Percentiles rank a stretch among this genome's conserved stretches.
These are phyloP conservation scores for Smithornis capensis DNA, from an alignment of 2,113 vertebrate species.

Conservation along the genomic window DNA sequence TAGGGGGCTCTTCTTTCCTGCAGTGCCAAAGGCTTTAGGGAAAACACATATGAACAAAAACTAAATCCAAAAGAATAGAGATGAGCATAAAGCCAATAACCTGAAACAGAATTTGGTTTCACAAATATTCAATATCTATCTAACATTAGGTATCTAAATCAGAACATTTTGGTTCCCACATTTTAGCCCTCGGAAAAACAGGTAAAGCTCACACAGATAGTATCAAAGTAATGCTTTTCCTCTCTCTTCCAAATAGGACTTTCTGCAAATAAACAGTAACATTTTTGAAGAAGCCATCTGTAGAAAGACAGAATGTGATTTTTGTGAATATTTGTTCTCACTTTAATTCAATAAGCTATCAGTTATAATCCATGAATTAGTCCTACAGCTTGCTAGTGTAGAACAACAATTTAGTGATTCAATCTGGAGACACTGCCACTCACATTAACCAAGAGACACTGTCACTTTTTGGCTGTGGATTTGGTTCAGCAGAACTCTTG, in stretches of 20 bases:
- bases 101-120: background rate
- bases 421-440: background rate
- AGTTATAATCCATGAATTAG: background rate
- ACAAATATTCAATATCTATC: background rate
- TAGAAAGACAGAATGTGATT: background rate
- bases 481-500: slow-evolving; percentile 55
- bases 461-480: background rate
- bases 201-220: background rate
- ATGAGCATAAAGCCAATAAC: background rate
- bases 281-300: background rate
- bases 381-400: background rate
- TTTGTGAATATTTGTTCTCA: background rate
- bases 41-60: background rate
- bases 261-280: background rate
- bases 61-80: background rate
- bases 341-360: background rate
- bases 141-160: background rate
- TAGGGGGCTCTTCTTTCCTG: background rate
- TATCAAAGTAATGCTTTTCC: background rate
- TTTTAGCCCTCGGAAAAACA: background rate
- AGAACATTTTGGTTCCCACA: background rate
- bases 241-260: background rate
- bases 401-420: background rate
- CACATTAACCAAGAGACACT: background rate
- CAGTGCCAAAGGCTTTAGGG: background rate